Evolutionary conservation across 2,888 invertebrate species (phyloP), one percentile per base, ranked within the genome.

Genomic region (Sipha maydis): DNA sequence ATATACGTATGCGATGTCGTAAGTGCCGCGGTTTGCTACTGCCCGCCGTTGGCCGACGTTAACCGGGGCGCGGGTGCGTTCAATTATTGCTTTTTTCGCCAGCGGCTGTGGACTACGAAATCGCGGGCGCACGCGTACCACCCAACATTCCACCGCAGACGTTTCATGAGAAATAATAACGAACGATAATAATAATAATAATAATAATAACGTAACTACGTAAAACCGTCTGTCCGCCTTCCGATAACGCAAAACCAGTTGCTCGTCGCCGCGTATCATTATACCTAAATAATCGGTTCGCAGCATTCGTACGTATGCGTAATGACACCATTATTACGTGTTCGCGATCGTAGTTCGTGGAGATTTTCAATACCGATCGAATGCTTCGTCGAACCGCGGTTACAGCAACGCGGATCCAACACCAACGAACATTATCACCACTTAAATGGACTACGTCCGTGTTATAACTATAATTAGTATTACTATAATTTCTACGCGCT

Each of bases 41-140:
- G 38, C 38, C 48, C 3, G 11, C 41, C 7, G 41, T 41, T 41
- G 11, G 41, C 11, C 41, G 41, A 61, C 25, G 73, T 75, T 84
- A 11, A 54, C 83, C 41, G 80, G 34, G 78, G 78, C 86, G 86
- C 85, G 85, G 85, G 85, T 85, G 85, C 86, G 71, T 79, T 86
- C 86, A 28, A 80, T 86, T 71, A 80, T 80, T 73, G 73, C 14
- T 56, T 38, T 80, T 84, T 73, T 38, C 86, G 79, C 86, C 86
- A 34, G 79, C 48, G 86, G 86, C 79, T 21, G 31, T 31, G 78
- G n/a, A 69, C 85, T 78, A 78, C 85, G 78, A 85, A 85, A 78
- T 48, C 85, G 8, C 85, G 61, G 8, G 7, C 14, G 28, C 21
- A 25, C 69, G 69, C 69, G 75, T 61, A 84, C 83, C 85, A 73